Base-by-base conservation (phyloP, 2,888 invertebrate genomes). In the Andrena bicolor region DNA sequence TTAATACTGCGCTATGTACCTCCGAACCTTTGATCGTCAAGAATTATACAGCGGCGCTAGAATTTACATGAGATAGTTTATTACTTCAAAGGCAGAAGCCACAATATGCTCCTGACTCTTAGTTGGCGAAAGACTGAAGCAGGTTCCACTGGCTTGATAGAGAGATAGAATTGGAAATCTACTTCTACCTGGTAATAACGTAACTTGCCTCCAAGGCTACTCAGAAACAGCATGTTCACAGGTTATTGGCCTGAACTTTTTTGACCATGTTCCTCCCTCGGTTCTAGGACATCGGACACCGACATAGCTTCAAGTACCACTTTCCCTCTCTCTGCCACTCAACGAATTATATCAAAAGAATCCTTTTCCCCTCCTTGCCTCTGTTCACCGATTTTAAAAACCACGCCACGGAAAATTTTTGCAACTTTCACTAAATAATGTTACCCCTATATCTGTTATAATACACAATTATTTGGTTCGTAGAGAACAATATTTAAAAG, bases 151-250 rank as follows among this genome's bases (percentile, higher is more conserved):
- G 8, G 28, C 66, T 51, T 56, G 49, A 66, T 41, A 30, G 64
- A 76, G 72, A 82, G 60, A 85, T 71, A 78, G 63, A 85, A 86
- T 83, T 83, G 80, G 76, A 80, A 86, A 88, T 80, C 83, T 76
- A 80, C 82, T 82, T 84, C 74, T 82, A 80, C 77, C 77, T 69
- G 71, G 76, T 85, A 86, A 85, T 78, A 82, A 74, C 76, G 58
- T 70, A 80, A 80, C 82, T 79, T 86, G 48, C 76, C 83, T 58
- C 72, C 74, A 30, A 70, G 72, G 75, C 83, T 82, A 82, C 86
- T 82, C 86, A 83, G 58, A 80, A 80, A 82, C 71, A 80, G 69
- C 76, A 76, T 74, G 81, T 80, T 69, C 74, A 69, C 63, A 75
- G 82, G 79, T 77, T 84, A 79, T 61, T 76, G 78, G 64, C 76